phyloP scores from a whole-genome alignment of 2,888 invertebrate genomes.

The Bellardia bayeri region DNA sequence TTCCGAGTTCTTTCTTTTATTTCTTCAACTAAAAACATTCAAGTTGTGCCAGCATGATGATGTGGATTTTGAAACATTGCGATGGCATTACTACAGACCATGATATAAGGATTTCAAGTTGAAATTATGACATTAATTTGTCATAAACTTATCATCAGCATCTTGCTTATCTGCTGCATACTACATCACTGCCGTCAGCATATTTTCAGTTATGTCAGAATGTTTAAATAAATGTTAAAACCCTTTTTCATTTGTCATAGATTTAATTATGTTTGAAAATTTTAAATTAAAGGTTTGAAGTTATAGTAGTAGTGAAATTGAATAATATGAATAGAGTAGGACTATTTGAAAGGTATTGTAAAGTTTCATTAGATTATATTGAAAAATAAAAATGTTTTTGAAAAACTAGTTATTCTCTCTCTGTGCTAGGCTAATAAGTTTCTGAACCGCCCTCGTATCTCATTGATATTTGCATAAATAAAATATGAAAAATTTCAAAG shows the following conservation, averaged over 20 bases:
- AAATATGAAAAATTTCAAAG: too few relatives aligned
- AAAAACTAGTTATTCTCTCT: too few relatives aligned
- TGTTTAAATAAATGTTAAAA: background rate
- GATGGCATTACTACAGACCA: conserved; percentile 3
- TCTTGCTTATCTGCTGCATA: background rate
- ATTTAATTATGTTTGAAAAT: background rate
- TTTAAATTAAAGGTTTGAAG: background rate
- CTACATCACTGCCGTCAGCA: background rate
- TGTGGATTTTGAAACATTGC: background rate
- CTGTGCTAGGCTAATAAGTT: too few relatives aligned
- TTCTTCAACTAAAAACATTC: background rate
- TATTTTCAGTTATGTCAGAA: background rate
- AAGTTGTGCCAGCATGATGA: conserved; percentile 1
- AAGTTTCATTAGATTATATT: too few relatives aligned
- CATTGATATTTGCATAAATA: too few relatives aligned
- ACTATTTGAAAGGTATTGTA: too few relatives aligned
- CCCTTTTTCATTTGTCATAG: background rate
- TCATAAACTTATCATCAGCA: conserved; percentile 41
- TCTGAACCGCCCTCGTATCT: too few relatives aligned
- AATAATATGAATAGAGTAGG: background rate
- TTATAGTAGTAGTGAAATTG: background rate
- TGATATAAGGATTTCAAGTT: conserved; percentile 7
- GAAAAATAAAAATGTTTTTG: too few relatives aligned
- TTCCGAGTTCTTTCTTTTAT: background rate
- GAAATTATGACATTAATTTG: conserved; percentile 54